phyloP scores from a whole-genome alignment of 1,140 invertebrate genomes.

The Brachionus koreanus region DNA sequence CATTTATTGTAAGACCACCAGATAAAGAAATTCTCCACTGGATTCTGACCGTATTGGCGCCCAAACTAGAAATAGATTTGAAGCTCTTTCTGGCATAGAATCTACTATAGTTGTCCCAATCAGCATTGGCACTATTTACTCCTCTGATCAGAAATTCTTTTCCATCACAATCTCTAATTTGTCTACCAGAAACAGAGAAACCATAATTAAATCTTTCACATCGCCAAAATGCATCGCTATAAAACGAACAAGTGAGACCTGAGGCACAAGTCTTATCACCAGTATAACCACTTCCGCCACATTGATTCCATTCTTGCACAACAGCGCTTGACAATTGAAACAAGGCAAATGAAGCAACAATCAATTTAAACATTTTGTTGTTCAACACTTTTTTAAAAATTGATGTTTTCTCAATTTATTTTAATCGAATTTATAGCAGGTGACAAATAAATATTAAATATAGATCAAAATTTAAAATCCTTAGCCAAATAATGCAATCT shows the following conservation, averaged over 20 bases:
- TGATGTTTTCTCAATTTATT: not conserved
- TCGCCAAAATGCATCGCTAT: not conserved
- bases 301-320: conserved; percentile 1
- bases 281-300: not conserved
- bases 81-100: conserved; percentile 21
- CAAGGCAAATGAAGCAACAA: not conserved
- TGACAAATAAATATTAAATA: not conserved
- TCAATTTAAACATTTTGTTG: conserved; percentile 12
- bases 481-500: not conserved
- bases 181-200: not conserved
- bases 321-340: conserved; percentile 13
- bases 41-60: conserved; percentile 12
- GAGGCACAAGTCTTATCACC: not conserved
- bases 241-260: not conserved
- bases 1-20: conserved; percentile 2
- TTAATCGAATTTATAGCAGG: not conserved
- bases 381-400: not conserved
- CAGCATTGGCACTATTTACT: conserved; percentile 22
- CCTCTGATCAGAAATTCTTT: conserved; percentile 29
- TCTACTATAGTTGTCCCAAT: conserved; percentile 19
- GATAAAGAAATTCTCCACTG: conserved; percentile 11
- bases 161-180: not conserved
- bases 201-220: conserved; percentile 30
- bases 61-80: not conserved
- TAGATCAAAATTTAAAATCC: not conserved